Evolutionary conservation across 1,140 invertebrate species (phyloP), one percentile per base, ranked within the genome.

Genomic region (Penaeus vannamei): DNA sequence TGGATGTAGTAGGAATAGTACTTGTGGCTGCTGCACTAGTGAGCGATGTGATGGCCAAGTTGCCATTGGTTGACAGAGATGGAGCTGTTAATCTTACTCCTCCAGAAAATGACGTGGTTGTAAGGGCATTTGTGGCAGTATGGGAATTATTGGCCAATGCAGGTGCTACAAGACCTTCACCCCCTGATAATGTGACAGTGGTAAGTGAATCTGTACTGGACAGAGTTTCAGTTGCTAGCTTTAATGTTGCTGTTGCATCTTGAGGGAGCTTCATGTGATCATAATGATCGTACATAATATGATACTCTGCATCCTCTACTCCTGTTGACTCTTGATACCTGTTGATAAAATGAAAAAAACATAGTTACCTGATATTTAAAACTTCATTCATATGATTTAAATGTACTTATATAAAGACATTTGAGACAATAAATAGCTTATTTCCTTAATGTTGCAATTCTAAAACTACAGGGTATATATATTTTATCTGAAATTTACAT

Each of bases 251-350:
- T 32, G 76, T 17, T 23, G 46, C 72, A 79, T 26, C 61, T 76
- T 77, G 26, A 89, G 82, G 60, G 66, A 76, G 72, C 72, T 76
- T 76, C 19, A 76, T 29, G 29, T 29, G 59, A 26, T 72, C 87
- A 59, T 89, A 89, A 59, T 84, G 86, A 23, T 66, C 61, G 20
- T 89, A 89, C 87, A 89, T 89, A 36, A 89, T 89, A 60, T 89
- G 87, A 60, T 89, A 89, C 60, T 89, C 87, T 26, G 81, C 87
- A 84, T 77, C 72, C 32, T 89, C 87, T 12, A 84, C 60, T 23
- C 66, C 87, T 29, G 72, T 20, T 32, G 72, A 76, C 42, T 76
- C 72, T 76, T 76, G 72, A 76, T 76, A 76, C 72, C 72, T 76
- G 22, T 76, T 53, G 17, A 10, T 5, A 76, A 17, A 76, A n/a